Conservation (phyloP, 2,113 vertebrate species). For the Rallus limicola region DNA sequence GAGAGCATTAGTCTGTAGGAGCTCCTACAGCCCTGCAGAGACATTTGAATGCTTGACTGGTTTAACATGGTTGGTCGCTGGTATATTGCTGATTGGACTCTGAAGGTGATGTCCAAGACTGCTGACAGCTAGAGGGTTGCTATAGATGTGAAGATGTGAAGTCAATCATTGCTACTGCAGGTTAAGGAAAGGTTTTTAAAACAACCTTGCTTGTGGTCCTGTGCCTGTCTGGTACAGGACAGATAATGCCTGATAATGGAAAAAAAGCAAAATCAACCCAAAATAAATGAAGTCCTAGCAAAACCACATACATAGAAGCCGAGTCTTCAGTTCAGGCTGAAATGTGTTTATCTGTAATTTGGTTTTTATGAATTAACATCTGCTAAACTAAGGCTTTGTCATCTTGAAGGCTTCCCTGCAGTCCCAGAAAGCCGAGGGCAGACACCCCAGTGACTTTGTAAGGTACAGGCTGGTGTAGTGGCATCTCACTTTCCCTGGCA, state of each 20-base stretch:
- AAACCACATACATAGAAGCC: not conserved
- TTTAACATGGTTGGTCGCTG: not conserved
- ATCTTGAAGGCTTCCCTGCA: not conserved
- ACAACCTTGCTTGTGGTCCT: not conserved
- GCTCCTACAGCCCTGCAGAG: not conserved
- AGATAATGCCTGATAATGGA: not conserved
- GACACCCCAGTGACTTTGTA: not conserved
- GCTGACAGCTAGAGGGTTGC: not conserved
- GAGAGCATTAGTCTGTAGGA: not conserved
- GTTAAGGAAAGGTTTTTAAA: not conserved
- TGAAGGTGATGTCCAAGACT: not conserved
- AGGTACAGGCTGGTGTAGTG: not conserved
- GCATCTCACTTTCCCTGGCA: not conserved
- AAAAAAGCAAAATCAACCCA: not conserved
- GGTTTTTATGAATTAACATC: not conserved
- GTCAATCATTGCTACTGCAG: not conserved
- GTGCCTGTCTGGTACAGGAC: not conserved
- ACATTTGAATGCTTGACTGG: not conserved
- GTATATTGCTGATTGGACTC: not conserved
- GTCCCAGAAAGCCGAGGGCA: not conserved
- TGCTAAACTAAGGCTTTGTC: not conserved
- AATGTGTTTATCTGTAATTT: not conserved
- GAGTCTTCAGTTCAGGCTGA: not conserved
- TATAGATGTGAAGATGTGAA: not conserved
- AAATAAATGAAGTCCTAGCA: not conserved